Base-by-base conservation (phyloP, 2,797 vertebrate species). In the Brachyrhaphis roseni region DNA sequence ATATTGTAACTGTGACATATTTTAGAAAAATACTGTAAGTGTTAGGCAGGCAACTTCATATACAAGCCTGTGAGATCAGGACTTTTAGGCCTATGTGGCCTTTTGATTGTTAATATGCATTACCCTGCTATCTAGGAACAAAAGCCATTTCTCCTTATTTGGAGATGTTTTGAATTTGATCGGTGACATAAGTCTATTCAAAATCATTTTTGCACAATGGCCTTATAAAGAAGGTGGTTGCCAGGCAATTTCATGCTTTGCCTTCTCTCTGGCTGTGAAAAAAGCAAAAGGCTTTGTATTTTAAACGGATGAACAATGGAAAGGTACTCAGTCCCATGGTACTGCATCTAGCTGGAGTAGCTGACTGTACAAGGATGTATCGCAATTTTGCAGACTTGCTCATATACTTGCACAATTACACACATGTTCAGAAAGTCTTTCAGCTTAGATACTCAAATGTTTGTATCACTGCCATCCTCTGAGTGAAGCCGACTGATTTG, bases 221-320 rank as follows among this genome's bases (percentile, higher is more conserved):
- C 93, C 93, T 94, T 93, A 93, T 93, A 94, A 94, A 92, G 92
- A 91, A 94, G 87, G 90, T 92, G 90, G 92, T 93, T 93, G 93
- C 93, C 92, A 94, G 90, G 93, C 93, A 95, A 94, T 95, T 94
- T 93, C 92, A 93, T 92, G 90, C 83, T 77, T 91, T 91, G 88
- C 89, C 82, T 91, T 91, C 90, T 88, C 88, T 88, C 74, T 53
- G 87, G 78, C 84, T 92, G 92, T 93, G 93, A 91, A 94, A 92
- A 93, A 88, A 89, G 91, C 92, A 91, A 93, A 88, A 90, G 90
- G 88, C 84, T 81, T 91, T 76, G 72, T 92, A 90, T 92, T 94
- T 94, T 94, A 89, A 93, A 93, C 39, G 87, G 92, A 92, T 93
- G 90, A 94, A 91, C 80, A 78, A 89, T 85, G 88, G 92, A 94